Base-by-base conservation (phyloP, 2,888 invertebrate genomes). In the Scaptomyza parva region DNA sequence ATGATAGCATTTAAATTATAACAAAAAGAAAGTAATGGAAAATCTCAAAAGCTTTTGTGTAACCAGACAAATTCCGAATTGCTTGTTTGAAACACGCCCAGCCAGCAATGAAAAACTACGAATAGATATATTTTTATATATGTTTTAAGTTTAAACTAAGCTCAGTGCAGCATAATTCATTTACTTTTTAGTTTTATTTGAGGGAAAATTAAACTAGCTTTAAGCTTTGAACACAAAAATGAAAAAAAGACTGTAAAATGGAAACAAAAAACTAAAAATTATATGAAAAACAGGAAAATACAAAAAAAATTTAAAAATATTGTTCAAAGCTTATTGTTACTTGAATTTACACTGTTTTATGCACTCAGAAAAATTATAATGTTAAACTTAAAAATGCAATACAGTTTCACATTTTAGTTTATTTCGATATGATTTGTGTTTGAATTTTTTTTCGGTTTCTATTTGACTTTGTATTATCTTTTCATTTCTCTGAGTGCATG, bases 1-100 rank as follows among this genome's bases (percentile, higher is more conserved):
- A 81, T 75, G 72, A 78, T 72, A 68, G 81, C 84, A 81, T 81
- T 81, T 81, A 79, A 61, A 26, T 53, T 41, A 69, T 55, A 20
- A 24, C 14, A 9, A 47, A 44, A 44, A 53, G 45, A 50, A 57
- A 60, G 45, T 50, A 64, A 63, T 1, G 12, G 54, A 41, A 58
- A 61, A 53, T 14, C 14, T 54, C 9, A 33, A 64, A 60, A 75
- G 85, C 81, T 84, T 81, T 62, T 80, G 78, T 75, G 74, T 77
- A 72, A 75, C 68, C 75, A 66, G 53, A 39, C 30, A 72, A 26
- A 55, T 39, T 67, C 47, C 67, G 33, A 17, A 17, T n/a, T n/a
- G 41, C 61, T 60, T 33, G 70, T 43, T 63, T 37, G 33, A 72
- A 61, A 33, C 40, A 40, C 59, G 53, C 8, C 45, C 40, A 33